These are phyloP conservation scores for Scalopus aquaticus DNA, from an alignment of 2,113 vertebrate genomes.

Conservation along the genomic window DNA sequence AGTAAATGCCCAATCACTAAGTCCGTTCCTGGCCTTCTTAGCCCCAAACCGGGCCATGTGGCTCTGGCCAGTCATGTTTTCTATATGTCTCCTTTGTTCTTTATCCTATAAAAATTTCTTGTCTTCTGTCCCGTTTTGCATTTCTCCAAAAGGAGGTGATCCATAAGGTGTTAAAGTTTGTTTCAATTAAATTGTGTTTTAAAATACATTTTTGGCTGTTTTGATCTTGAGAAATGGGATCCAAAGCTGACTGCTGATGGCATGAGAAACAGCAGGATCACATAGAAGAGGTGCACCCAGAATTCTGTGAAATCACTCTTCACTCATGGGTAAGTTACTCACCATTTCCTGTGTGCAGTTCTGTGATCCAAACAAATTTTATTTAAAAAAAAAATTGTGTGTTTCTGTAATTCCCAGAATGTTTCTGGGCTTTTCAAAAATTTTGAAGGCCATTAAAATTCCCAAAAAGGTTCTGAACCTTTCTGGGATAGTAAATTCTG, in stretches of 20 bases:
- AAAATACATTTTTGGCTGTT: background rate
- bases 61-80: background rate
- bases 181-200: background rate
- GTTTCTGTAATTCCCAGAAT: background rate
- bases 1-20: background rate
- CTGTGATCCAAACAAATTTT: background rate
- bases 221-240: background rate
- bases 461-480: background rate
- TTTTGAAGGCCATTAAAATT: background rate
- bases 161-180: background rate
- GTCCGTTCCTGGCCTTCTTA: background rate
- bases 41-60: background rate
- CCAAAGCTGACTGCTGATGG: background rate
- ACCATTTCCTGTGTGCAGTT: background rate
- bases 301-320: background rate
- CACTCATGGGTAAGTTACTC: background rate
- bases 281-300: fast-evolving
- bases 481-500: background rate
- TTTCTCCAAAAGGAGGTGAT: background rate
- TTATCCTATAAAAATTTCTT: background rate
- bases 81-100: background rate
- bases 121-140: background rate
- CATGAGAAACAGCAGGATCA: background rate
- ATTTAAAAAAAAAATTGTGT: background rate
- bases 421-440: background rate